These are phyloP conservation scores for Caenorhabditis brenneri DNA, from an alignment of 1,140 invertebrate genomes.

Conservation along the genomic window DNA sequence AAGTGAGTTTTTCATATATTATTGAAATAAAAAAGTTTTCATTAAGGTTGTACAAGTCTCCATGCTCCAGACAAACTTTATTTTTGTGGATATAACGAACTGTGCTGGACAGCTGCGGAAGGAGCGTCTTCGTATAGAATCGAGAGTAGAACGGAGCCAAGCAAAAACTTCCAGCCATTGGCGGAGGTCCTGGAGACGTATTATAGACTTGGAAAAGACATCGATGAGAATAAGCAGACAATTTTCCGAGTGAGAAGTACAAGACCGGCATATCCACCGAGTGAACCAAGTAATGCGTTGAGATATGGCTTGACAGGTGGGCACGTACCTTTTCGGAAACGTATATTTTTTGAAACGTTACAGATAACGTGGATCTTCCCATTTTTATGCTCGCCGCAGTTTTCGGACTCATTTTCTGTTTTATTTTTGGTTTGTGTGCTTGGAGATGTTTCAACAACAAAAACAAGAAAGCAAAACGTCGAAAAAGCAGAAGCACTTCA, in stretches of 20 bases:
- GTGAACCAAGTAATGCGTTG: conserved; percentile 12
- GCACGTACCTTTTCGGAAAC: not conserved
- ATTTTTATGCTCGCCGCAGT: conserved; percentile 23
- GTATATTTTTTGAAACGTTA: not conserved
- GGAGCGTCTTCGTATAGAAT: conserved; percentile 61
- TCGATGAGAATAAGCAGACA: not conserved
- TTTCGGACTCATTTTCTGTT: not conserved
- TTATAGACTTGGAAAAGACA: conserved; percentile 19
- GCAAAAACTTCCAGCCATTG: conserved; percentile 44
- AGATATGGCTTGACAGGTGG: not conserved
- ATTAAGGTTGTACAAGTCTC: conserved; percentile 51
- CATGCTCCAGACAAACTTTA: conserved; percentile 39
- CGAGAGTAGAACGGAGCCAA: conserved; percentile 43
- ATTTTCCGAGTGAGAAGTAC: conserved; percentile 39
- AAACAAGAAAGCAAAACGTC: conserved; percentile 15
- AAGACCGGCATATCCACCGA: conserved; percentile 24
- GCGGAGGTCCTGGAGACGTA: conserved; percentile 52
- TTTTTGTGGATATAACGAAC: conserved; percentile 34
- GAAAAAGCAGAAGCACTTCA: conserved; percentile 1
- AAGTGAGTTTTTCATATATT: conserved; percentile 47
- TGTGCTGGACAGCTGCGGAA: conserved; percentile 58
- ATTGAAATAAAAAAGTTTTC: not conserved
- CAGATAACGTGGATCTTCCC: conserved; percentile 1
- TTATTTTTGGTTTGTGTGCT: not conserved
- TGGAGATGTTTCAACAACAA: conserved; percentile 43